Percentiles rank a stretch among this genome's conserved stretches.
Conservation (phyloP, 2,888 invertebrate species). For the Adelognathus sp. region DNA sequence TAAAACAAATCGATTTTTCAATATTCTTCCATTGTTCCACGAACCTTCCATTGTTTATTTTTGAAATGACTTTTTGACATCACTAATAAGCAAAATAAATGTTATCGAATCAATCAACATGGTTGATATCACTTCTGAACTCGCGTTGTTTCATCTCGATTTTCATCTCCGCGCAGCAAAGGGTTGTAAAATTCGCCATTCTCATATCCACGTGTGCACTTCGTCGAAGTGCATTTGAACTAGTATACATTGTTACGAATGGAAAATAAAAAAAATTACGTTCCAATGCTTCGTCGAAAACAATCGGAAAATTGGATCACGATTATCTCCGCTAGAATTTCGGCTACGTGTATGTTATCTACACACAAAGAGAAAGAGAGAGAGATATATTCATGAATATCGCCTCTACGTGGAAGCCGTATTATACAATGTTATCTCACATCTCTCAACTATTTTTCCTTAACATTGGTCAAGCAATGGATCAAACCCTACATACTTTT, state of each 20-base stretch:
- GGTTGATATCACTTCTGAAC: no score
- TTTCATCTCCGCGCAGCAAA: neutral
- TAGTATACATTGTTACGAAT: neutral
- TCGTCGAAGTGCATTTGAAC: neutral
- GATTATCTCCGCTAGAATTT: conserved; percentile 11
- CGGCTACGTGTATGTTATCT: conserved; percentile 30
- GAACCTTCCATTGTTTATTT: no score
- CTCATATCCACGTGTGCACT: neutral
- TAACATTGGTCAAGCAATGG: conserved; percentile 69
- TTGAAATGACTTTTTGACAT: no score
- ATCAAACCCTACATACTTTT: conserved; percentile 53
- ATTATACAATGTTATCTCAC: conserved; percentile 48
- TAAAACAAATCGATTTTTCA: no score
- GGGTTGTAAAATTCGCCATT: neutral
- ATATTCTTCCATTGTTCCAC: no score
- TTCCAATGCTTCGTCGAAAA: neutral
- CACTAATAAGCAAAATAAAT: no score
- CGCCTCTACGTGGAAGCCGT: conserved; percentile 36
- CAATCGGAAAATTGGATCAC: conserved; percentile 8
- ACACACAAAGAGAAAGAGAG: conserved; percentile 44
- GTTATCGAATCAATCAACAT: no score
- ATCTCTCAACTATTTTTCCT: conserved; percentile 13
- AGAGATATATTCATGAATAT: conserved; percentile 33
- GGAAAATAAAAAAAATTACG: neutral
- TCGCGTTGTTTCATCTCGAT: no score